A percentile compares a stretch with the other conserved stretches of the same genome.
Conservation (phyloP, 2,888 invertebrate species). For the Plebejus melissa region DNA sequence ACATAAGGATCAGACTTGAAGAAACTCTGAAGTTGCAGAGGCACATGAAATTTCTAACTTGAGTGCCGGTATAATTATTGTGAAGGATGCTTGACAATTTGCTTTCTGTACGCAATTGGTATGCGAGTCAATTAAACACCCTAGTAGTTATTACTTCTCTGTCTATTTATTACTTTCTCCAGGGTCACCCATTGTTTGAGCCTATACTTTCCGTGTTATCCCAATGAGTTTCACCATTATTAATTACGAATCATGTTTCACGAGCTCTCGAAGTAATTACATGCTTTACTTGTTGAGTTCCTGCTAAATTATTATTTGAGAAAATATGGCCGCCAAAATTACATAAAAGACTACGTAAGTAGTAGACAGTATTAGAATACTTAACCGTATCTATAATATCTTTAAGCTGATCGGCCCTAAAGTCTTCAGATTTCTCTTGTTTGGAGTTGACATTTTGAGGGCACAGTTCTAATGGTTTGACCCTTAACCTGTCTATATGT, state of each 20-base stretch:
- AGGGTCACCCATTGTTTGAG: slow-evolving; percentile 56
- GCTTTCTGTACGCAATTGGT: slow-evolving; percentile 36
- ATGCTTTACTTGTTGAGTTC: not conserved
- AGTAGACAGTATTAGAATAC: not conserved
- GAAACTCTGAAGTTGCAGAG: not conserved
- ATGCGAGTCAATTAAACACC: slow-evolving; percentile 32
- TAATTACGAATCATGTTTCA: slow-evolving; percentile 13
- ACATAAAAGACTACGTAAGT: not conserved
- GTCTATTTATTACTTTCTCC: slow-evolving; percentile 69
- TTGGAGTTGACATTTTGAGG: slow-evolving; percentile 12
- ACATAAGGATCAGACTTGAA: not conserved
- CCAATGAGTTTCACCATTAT: slow-evolving; percentile 48
- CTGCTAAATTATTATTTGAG: slow-evolving; percentile 9
- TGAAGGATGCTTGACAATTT: slow-evolving; percentile 45
- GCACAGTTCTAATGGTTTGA: slow-evolving; percentile 25
- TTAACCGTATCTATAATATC: not conserved
- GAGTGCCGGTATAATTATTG: slow-evolving; percentile 49
- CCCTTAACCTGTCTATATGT: slow-evolving; percentile 31
- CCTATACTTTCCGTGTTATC: slow-evolving; percentile 57
- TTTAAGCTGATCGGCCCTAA: not conserved
- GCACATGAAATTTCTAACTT: slow-evolving; percentile 51
- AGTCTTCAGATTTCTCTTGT: slow-evolving; percentile 20
- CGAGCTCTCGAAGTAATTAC: not conserved
- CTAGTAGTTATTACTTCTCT: slow-evolving; percentile 33
- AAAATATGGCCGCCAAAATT: not conserved